Evolutionary conservation across 2,113 vertebrate genomes (phyloP).

Genomic region (Rutilus rutilus): DNA sequence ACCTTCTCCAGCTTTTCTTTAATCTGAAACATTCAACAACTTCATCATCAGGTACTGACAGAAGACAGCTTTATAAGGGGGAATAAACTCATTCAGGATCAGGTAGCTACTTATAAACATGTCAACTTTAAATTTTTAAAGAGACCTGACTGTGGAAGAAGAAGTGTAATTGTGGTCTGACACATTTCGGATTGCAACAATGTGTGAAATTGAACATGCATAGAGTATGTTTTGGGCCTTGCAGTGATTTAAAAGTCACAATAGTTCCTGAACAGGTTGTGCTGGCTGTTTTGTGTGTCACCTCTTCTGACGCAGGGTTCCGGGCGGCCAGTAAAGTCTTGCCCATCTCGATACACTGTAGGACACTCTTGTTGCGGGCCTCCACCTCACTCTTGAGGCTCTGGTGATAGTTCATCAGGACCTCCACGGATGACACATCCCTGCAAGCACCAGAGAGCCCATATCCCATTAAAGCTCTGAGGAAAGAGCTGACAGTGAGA

Average conservation of each 20-base stretch:
- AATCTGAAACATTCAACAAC: slow-evolving; percentile 76
- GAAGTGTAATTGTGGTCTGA: not conserved
- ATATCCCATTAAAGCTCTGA: slow-evolving; percentile 49
- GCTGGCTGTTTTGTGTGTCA: slow-evolving; percentile 55
- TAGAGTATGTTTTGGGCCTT: not conserved
- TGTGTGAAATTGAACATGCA: not conserved
- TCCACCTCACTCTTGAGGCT: slow-evolving; percentile 91
- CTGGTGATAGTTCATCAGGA: slow-evolving; percentile 96
- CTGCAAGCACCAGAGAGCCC: slow-evolving; percentile 70
- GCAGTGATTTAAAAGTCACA: not conserved
- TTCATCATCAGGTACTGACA: not conserved
- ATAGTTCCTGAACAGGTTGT: not conserved
- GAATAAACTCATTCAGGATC: not conserved
- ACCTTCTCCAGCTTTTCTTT: slow-evolving; percentile 89
- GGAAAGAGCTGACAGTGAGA: slow-evolving; percentile 43
- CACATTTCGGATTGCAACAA: not conserved
- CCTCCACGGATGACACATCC: slow-evolving; percentile 93
- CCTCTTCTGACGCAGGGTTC: slow-evolving; percentile 88
- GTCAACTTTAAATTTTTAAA: not conserved
- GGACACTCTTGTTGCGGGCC: slow-evolving; percentile 76
- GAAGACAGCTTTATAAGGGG: not conserved
- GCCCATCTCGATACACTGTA: slow-evolving; percentile 89
- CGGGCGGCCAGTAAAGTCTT: slow-evolving; percentile 85
- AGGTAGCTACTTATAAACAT: not conserved
- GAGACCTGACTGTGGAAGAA: not conserved